phyloP scores from a whole-genome alignment of 2,888 invertebrate genomes.

The Balanococcus diminutus region DNA sequence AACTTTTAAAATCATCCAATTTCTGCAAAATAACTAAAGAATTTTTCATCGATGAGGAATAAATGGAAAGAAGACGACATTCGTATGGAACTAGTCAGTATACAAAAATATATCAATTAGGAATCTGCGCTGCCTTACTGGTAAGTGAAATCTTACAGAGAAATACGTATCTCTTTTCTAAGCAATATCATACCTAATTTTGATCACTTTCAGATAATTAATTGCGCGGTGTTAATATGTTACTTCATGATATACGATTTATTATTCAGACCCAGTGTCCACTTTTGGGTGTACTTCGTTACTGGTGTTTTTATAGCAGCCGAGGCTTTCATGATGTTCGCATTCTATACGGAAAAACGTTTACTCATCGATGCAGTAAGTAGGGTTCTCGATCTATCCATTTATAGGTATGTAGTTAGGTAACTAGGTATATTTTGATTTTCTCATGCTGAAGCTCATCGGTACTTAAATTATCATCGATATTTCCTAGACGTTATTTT shows the following conservation, averaged over 20 bases:
- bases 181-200: too few relatives aligned
- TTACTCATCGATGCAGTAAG: not conserved
- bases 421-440: not conserved
- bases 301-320: not conserved
- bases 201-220: not conserved
- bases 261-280: not conserved
- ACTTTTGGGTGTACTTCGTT: not conserved
- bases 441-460: not conserved
- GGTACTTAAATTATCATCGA: not conserved
- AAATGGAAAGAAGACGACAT: conserved; percentile 20
- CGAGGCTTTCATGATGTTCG: not conserved
- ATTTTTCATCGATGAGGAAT: not conserved
- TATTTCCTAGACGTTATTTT: not conserved
- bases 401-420: too few relatives aligned
- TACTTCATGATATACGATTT: not conserved
- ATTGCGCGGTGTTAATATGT: not conserved
- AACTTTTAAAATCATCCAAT: not conserved
- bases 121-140: not conserved
- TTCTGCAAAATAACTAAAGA: not conserved
- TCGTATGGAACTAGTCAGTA: not conserved
- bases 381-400: not conserved
- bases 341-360: not conserved
- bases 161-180: too few relatives aligned
- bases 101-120: not conserved
- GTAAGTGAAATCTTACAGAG: too few relatives aligned